These are phyloP conservation scores for Dysidea cf. avara DNA, from an alignment of 37 sponge, comb jelly and placozoan species.

Conservation along the genomic window DNA sequence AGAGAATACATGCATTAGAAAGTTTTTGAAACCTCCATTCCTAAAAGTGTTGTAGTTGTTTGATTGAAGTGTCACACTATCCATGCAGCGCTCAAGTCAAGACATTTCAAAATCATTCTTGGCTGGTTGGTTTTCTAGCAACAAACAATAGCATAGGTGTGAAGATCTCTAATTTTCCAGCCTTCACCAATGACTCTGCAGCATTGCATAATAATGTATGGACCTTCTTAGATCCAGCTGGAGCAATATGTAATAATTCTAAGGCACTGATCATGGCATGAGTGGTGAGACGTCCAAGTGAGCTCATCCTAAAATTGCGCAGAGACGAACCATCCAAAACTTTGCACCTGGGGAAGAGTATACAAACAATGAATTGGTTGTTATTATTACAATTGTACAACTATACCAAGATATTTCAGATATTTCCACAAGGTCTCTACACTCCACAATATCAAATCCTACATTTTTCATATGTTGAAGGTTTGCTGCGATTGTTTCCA, in stretches of 20 bases:
- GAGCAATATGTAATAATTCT: constrained; percentile 44
- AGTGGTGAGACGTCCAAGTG: constrained; percentile 53
- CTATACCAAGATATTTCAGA: constrained; percentile 64
- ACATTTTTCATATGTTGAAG: constrained; percentile 26
- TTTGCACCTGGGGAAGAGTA: too few species aligned
- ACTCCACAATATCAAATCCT: constrained; percentile 55
- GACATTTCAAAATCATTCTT: too few species aligned
- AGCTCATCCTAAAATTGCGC: constrained; percentile 43
- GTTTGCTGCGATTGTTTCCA: constrained; percentile 7
- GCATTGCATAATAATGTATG: constrained; percentile 45
- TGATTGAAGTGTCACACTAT: too few species aligned
- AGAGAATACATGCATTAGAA: too few species aligned
- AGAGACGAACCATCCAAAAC: constrained; percentile 29
- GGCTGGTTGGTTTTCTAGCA: constrained; percentile 67
- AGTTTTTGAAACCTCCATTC: too few species aligned
- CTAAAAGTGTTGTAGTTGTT: too few species aligned
- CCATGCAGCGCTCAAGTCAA: too few species aligned
- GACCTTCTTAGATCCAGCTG: constrained; percentile 50
- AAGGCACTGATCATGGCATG: constrained; percentile 33
- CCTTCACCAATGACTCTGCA: constrained; percentile 33
- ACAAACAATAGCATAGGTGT: constrained; percentile 61
- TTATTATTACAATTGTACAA: not conserved
- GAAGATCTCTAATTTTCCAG: constrained; percentile 65
- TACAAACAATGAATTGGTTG: not conserved
- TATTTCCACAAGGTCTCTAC: constrained; percentile 6